A percentile compares a stretch with the other conserved stretches of the same genome.
These are phyloP conservation scores for Drosophila athabasca DNA, from an alignment of 1,140 invertebrate species.

Conservation along the genomic window DNA sequence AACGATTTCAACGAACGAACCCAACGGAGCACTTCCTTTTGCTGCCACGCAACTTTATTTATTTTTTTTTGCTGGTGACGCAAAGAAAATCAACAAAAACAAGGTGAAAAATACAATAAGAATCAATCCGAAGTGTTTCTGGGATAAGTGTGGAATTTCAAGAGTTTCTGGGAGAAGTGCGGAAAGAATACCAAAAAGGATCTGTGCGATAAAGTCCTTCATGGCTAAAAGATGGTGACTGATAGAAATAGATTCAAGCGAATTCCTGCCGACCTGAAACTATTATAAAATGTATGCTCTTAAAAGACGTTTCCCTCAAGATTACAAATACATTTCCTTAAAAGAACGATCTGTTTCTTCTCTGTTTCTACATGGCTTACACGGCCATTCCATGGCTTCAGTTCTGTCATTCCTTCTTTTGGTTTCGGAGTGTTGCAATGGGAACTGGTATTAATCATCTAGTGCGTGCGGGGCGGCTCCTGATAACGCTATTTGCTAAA, in stretches of 20 bases:
- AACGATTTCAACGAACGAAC: slow-evolving; percentile 73
- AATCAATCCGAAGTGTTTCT: neutral
- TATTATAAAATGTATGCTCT: too few relatives aligned
- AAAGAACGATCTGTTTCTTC: too few relatives aligned
- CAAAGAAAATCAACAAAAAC: slow-evolving; percentile 23
- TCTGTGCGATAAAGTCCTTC: too few relatives aligned
- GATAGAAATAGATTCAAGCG: too few relatives aligned
- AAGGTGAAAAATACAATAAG: slow-evolving; percentile 16
- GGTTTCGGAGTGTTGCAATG: slow-evolving; percentile 57
- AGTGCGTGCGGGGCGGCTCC: slow-evolving; percentile 39
- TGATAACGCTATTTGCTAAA: slow-evolving; percentile 77
- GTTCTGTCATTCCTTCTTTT: neutral
- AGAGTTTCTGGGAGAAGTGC: slow-evolving; percentile 2
- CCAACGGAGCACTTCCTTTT: slow-evolving; percentile 52
- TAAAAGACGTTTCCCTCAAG: neutral
- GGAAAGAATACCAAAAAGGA: slow-evolving; percentile 1
- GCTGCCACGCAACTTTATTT: slow-evolving; percentile 6
- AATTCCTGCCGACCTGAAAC: too few relatives aligned
- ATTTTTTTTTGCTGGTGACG: slow-evolving; percentile 32
- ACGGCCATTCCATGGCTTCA: too few relatives aligned
- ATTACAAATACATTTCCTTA: neutral
- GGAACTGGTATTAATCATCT: slow-evolving; percentile 56
- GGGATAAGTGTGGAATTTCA: neutral
- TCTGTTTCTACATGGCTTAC: too few relatives aligned
- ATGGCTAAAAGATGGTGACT: too few relatives aligned